phyloP scores from a whole-genome alignment of 2,113 vertebrate genomes.

The Sinocyclocheilus anshuiensis region DNA sequence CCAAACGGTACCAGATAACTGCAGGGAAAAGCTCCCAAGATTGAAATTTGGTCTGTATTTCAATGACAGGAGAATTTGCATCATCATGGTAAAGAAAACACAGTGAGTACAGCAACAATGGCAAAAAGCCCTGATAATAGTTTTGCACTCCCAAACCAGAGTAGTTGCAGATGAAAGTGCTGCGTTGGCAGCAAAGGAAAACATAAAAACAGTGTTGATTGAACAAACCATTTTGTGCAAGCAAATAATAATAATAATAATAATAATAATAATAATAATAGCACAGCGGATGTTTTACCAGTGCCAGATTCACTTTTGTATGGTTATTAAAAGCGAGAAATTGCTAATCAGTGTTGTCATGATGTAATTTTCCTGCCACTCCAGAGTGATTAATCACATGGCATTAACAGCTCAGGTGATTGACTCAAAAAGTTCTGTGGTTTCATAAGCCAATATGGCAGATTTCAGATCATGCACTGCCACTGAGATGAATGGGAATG shows the following conservation, averaged over 20 bases:
- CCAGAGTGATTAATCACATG: neutral
- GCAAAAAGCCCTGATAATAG: slow-evolving; percentile 13
- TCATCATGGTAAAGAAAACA: slow-evolving; percentile 24
- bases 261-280: neutral
- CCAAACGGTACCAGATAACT: neutral
- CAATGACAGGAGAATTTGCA: neutral
- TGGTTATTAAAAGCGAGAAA: neutral
- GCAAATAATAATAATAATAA: neutral
- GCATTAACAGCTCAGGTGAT: neutral
- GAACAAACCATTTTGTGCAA: slow-evolving; percentile 15
- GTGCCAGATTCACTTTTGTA: neutral
- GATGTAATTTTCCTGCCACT: neutral
- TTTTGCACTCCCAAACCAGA: slow-evolving; percentile 6
- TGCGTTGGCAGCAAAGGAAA: slow-evolving; percentile 23
- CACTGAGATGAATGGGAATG: neutral
- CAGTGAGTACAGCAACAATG: slow-evolving; percentile 10
- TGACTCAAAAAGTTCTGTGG: neutral
- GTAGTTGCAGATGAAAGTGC: slow-evolving; percentile 26
- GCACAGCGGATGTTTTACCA: neutral
- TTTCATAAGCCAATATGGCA: slow-evolving; percentile 1
- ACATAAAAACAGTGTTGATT: slow-evolving; percentile 18
- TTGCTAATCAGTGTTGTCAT: neutral
- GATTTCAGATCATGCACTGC: neutral
- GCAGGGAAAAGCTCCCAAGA: neutral
- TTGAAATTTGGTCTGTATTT: neutral